Conservation (phyloP, 2,113 vertebrate species). For the Channa argus region DNA sequence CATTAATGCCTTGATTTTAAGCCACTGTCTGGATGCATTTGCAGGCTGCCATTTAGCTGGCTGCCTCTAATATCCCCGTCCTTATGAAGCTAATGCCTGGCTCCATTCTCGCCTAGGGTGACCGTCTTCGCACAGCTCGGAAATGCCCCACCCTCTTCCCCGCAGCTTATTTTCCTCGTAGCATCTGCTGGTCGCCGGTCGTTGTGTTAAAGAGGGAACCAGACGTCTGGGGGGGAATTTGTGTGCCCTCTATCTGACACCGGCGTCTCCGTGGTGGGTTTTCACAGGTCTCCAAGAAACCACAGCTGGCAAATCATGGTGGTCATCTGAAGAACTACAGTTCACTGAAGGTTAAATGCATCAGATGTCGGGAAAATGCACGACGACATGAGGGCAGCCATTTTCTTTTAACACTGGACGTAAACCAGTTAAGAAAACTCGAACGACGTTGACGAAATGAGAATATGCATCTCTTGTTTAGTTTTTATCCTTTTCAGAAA, state of each 20-base stretch:
- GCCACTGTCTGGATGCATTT: conserved; percentile 71
- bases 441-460: too few relatives aligned
- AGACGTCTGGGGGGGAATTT: conserved; percentile 26
- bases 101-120: conserved; percentile 54
- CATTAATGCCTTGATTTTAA: conserved; percentile 54
- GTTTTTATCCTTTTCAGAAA: too few relatives aligned
- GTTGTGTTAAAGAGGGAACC: conserved; percentile 50
- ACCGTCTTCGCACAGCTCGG: conserved; percentile 36
- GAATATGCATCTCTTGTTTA: too few relatives aligned
- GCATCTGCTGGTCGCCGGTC: conserved; percentile 55
- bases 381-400: too few relatives aligned
- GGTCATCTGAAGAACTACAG: conserved; percentile 27
- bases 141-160: conserved; percentile 34
- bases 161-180: conserved; percentile 58
- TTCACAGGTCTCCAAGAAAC: conserved; percentile 16
- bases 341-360: conserved; percentile 15
- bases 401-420: too few relatives aligned
- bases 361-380: background rate
- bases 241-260: conserved; percentile 47
- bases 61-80: conserved; percentile 62
- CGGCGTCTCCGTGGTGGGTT: conserved; percentile 25
- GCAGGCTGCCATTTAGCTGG: conserved; percentile 60
- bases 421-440: too few relatives aligned
- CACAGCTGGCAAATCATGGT: conserved; percentile 37
- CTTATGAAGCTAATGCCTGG: conserved; percentile 57